phyloP scores from a whole-genome alignment of 2,888 invertebrate genomes.

The Boloria euphrosyne region DNA sequence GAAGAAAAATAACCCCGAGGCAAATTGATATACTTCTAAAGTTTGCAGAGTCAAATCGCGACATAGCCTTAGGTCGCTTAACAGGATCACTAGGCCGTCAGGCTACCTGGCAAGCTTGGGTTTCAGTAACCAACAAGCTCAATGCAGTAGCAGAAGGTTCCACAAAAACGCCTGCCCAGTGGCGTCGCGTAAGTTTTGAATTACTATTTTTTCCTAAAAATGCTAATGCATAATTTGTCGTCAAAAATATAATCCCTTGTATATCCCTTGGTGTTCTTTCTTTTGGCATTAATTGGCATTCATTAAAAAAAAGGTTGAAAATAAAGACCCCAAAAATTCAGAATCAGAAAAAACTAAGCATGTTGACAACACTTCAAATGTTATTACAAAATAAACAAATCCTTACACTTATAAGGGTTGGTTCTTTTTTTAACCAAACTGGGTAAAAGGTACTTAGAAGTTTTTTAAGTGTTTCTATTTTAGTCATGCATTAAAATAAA shows the following conservation, averaged over 20 bases:
- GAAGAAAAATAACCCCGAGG: constrained; percentile 14
- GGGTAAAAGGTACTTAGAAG: too few species aligned
- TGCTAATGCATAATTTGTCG: background rate
- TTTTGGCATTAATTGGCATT: background rate
- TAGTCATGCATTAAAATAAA: too few species aligned
- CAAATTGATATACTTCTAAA: constrained; percentile 9
- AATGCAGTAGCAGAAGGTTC: constrained; percentile 7
- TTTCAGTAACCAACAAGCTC: constrained; percentile 8
- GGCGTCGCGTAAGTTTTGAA: constrained; percentile 13
- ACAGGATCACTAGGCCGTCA: background rate
- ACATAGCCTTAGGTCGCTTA: constrained; percentile 1
- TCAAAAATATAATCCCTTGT: background rate
- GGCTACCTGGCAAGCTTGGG: constrained; percentile 10
- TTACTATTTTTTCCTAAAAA: background rate
- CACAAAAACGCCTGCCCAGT: constrained; percentile 12
- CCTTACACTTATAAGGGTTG: too few species aligned
- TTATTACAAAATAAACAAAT: constrained; percentile 13
- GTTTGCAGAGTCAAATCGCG: constrained; percentile 13
- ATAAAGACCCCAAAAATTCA: background rate
- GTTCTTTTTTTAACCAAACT: too few species aligned
- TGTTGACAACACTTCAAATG: constrained; percentile 13
- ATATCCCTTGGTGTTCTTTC: too few species aligned
- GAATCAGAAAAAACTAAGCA: constrained; percentile 28
- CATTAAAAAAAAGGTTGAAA: background rate
- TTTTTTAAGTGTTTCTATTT: too few species aligned